Base-by-base conservation (phyloP, 2,113 vertebrate species). In the Alethe diademata region DNA sequence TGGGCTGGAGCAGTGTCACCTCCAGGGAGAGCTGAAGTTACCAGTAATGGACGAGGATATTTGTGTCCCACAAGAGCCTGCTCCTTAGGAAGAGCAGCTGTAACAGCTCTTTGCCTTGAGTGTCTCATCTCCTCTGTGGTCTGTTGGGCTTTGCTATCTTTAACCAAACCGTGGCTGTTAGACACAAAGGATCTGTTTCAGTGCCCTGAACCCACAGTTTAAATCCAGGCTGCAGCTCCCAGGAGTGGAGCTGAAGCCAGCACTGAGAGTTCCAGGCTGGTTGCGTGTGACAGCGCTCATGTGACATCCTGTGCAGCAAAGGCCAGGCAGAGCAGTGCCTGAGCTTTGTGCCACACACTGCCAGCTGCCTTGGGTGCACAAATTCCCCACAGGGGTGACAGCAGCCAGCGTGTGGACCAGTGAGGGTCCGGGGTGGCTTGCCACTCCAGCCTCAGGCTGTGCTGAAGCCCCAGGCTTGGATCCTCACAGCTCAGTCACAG, bases 201-300 rank as follows among this genome's bases (percentile, higher is more conserved):
- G 69, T 47, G 13, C 29, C 29, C 20, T 22, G 61, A 69, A 71
- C 26, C 71, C 82, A 14, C 29, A 17, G 80, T 67, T 73, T 25
- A 62, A 69, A 57, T 45, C 40, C 31, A 14, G n/a, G 42, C 67
- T 70, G 40, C 67, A 38, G 60, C 19, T 29, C 38, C 76, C 6
- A 1, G 57, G 29, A 85, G 56, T 4, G 0, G 56, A 26, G 23
- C 1, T 47, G 36, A 71, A 78, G 76, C 31, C 36, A 26, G 33
- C 60, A 20, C 20, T 2, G 40, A 25, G 47, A 19, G 25, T 40
- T 75, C 33, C 4, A 2, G 1, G 2, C 14, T 0, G 4, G 61
- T 2, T 2, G 2, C 7, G 1, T 6, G 19, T 6, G 45, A 38
- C 0, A 11, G 35, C 0, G 0, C 40, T 58, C 1, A 1, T 8